These are phyloP conservation scores for Nasonia giraulti DNA, from an alignment of 1,140 invertebrate species.

Conservation along the genomic window DNA sequence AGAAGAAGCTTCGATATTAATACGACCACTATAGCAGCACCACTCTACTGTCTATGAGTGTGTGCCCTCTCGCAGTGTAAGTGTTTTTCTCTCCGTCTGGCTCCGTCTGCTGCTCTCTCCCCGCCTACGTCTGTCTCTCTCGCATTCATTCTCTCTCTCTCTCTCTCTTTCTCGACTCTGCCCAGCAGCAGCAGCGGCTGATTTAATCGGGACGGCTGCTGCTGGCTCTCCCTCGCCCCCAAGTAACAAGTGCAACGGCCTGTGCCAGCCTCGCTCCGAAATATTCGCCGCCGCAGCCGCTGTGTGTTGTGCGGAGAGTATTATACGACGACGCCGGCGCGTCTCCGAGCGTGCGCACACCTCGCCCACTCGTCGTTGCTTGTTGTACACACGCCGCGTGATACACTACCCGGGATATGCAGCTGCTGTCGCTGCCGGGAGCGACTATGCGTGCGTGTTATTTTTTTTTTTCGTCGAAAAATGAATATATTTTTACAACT, in stretches of 20 bases:
- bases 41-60: neutral
- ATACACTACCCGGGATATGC: neutral
- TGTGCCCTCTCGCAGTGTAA: slow-evolving; percentile 45
- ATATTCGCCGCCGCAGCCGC: slow-evolving; percentile 25
- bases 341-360: slow-evolving; percentile 38
- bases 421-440: neutral
- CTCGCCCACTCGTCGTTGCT: neutral
- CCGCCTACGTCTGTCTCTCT: slow-evolving; percentile 32
- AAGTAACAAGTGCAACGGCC: slow-evolving; percentile 47
- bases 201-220: slow-evolving; percentile 28
- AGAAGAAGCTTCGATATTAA: neutral
- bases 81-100: slow-evolving; percentile 37
- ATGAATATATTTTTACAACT: too few species aligned
- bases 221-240: neutral
- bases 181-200: neutral
- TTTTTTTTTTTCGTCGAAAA: neutral
- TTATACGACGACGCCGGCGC: slow-evolving; percentile 20
- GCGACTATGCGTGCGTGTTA: neutral
- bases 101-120: slow-evolving; percentile 17
- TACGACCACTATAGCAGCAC: neutral
- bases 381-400: neutral
- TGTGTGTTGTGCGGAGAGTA: slow-evolving; percentile 5
- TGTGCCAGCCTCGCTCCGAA: slow-evolving; percentile 38
- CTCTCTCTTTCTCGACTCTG: too few species aligned
- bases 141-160: too few species aligned